These are phyloP conservation scores for Drosophila ficusphila DNA, from an alignment of 1,140 invertebrate genomes.

Conservation along the genomic window DNA sequence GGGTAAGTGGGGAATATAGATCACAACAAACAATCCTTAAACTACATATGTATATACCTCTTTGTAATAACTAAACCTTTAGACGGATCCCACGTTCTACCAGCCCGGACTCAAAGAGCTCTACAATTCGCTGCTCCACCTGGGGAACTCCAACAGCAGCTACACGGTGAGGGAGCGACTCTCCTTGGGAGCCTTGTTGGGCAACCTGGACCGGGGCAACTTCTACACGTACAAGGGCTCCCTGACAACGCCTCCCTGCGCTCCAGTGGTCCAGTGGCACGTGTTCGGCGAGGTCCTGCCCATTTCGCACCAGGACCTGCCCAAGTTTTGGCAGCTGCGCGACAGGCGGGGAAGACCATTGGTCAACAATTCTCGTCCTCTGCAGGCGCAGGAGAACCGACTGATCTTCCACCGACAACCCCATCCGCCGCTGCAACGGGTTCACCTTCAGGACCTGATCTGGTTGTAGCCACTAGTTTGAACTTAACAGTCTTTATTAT, in stretches of 20 bases:
- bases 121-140: slow-evolving; percentile 51
- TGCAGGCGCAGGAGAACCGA: slow-evolving; percentile 86
- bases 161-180: slow-evolving; percentile 50
- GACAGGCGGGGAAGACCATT: slow-evolving; percentile 85
- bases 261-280: slow-evolving; percentile 95
- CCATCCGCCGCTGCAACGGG: slow-evolving; percentile 39
- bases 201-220: slow-evolving; percentile 84
- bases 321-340: slow-evolving; percentile 87
- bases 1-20: too few species aligned
- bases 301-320: slow-evolving; percentile 84
- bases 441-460: slow-evolving; percentile 17
- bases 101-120: slow-evolving; percentile 62
- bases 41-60: too few species aligned
- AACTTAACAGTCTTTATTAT: not conserved
- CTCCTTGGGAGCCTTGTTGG: slow-evolving; percentile 67
- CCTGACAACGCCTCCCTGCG: slow-evolving; percentile 96
- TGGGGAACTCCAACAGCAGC: slow-evolving; percentile 69
- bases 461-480: slow-evolving; percentile 39
- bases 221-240: slow-evolving; percentile 95
- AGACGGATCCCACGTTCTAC: slow-evolving; percentile 26
- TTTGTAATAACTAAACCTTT: not conserved
- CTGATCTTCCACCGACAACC: slow-evolving; percentile 85
- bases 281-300: slow-evolving; percentile 91
- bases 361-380: slow-evolving; percentile 86
- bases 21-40: too few species aligned